Percentiles rank a stretch among this genome's conserved stretches.
phyloP scores from a whole-genome alignment of 2,888 invertebrate genomes.

The Brenthis ino region DNA sequence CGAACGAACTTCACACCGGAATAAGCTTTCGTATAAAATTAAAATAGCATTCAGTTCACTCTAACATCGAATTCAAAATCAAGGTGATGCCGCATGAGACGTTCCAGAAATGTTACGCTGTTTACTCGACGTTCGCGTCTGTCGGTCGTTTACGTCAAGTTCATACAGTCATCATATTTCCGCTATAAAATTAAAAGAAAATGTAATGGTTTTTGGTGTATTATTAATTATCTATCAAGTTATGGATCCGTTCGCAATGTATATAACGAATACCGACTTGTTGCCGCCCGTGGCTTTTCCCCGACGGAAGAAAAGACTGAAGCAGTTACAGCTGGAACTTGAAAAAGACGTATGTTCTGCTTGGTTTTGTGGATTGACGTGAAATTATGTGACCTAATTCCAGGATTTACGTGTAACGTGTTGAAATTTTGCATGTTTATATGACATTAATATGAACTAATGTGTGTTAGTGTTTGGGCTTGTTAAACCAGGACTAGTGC shows the following conservation, averaged over 20 bases:
- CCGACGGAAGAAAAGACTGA: conserved; percentile 73
- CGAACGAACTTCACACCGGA: conserved; percentile 75
- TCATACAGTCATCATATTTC: conserved; percentile 56
- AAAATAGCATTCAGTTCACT: conserved; percentile 73
- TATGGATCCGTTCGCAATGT: conserved; percentile 77
- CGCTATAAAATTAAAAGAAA: conserved; percentile 53
- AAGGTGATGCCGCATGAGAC: conserved; percentile 76
- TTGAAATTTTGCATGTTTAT: conserved; percentile 27
- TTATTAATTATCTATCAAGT: conserved; percentile 41
- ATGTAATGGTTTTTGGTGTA: conserved; percentile 44
- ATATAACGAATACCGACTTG: conserved; percentile 69
- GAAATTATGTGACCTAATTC: conserved; percentile 12
- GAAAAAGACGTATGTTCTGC: conserved; percentile 54
- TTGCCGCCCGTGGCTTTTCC: conserved; percentile 72
- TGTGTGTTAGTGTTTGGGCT: conserved; percentile 14
- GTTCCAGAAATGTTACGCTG: conserved; percentile 70
- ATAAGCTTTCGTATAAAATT: conserved; percentile 70
- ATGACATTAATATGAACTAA: conserved; percentile 20
- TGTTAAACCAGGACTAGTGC: neutral
- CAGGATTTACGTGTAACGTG: conserved; percentile 18
- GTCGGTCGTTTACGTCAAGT: conserved; percentile 58
- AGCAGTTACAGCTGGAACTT: conserved; percentile 67
- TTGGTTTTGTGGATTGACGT: conserved; percentile 15
- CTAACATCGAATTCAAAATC: conserved; percentile 78
- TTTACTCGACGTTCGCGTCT: conserved; percentile 59